A percentile compares a stretch with the other conserved stretches of the same genome.
These are phyloP conservation scores for Caenorhabditis sulstoni DNA, from an alignment of 2,888 invertebrate species.

Conservation along the genomic window DNA sequence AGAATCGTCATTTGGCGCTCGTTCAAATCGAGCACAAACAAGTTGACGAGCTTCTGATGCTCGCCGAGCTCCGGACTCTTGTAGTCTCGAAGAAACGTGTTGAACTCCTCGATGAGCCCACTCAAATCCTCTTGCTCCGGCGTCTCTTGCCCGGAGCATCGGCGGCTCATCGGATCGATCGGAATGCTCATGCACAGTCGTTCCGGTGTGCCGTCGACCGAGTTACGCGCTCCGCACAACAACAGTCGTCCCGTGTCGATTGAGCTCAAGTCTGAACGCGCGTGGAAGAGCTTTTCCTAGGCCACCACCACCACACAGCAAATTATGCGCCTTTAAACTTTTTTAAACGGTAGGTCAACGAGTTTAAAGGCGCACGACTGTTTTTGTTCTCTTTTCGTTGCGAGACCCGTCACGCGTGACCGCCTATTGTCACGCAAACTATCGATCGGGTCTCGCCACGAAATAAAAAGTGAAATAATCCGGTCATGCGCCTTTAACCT, in stretches of 20 bases:
- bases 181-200: conserved; percentile 37
- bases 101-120: conserved; percentile 34
- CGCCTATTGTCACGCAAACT: too few relatives aligned
- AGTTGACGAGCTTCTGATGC: conserved; percentile 10
- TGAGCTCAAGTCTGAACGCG: conserved; percentile 26
- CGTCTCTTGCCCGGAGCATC: too few relatives aligned
- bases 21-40: conserved; percentile 34
- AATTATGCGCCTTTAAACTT: too few relatives aligned
- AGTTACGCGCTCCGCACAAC: conserved; percentile 34
- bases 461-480: too few relatives aligned
- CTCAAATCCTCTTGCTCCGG: conserved; percentile 38
- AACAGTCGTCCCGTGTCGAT: conserved; percentile 35
- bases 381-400: too few relatives aligned
- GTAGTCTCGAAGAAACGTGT: conserved; percentile 19
- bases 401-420: too few relatives aligned
- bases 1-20: conserved; percentile 34
- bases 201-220: conserved; percentile 15
- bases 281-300: too few relatives aligned
- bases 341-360: too few relatives aligned
- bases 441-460: too few relatives aligned
- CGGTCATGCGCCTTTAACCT: neutral
- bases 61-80: neutral
- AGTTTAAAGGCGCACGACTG: too few relatives aligned
- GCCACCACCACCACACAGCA: too few relatives aligned
- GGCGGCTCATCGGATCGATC: conserved; percentile 33